phyloP scores from a whole-genome alignment of 2,113 vertebrate genomes.

The Amphiprion ocellaris region DNA sequence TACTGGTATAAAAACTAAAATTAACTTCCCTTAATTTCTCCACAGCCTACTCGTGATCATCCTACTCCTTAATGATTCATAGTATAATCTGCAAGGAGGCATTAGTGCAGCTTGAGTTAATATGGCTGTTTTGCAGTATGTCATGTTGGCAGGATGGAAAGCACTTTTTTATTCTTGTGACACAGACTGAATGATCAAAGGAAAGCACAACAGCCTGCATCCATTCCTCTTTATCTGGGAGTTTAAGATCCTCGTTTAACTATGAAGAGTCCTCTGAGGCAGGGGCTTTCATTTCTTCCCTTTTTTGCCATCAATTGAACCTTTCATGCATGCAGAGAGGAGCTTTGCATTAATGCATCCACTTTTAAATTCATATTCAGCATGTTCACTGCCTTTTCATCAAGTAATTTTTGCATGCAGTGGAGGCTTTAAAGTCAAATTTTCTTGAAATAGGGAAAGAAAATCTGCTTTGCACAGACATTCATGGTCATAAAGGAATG shows the following conservation, averaged over 20 bases:
- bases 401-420: neutral
- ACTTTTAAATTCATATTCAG: conserved; percentile 43
- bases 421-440: neutral
- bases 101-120: conserved; percentile 42
- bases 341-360: conserved; percentile 50
- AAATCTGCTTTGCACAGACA: neutral
- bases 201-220: conserved; percentile 32
- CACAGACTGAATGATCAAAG: conserved; percentile 46
- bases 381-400: neutral
- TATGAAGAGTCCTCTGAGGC: conserved; percentile 10
- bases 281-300: conserved; percentile 25
- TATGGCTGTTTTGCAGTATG: conserved; percentile 32
- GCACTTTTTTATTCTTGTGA: conserved; percentile 8
- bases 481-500: neutral
- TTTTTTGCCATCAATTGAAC: conserved; percentile 23
- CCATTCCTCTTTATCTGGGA: conserved; percentile 13
- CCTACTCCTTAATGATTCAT: conserved; percentile 66
- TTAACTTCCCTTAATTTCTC: conserved; percentile 63
- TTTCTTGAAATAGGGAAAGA: conserved; percentile 1
- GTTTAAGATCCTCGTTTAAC: conserved; percentile 22
- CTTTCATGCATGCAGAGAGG: conserved; percentile 13
- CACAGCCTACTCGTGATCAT: conserved; percentile 42
- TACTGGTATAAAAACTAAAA: conserved; percentile 56
- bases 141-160: conserved; percentile 21
- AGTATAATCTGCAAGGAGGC: conserved; percentile 60